A percentile compares a stretch with the other conserved stretches of the same genome.
Conservation (phyloP, 2,113 vertebrate genomes). For the Hydropotes inermis region DNA sequence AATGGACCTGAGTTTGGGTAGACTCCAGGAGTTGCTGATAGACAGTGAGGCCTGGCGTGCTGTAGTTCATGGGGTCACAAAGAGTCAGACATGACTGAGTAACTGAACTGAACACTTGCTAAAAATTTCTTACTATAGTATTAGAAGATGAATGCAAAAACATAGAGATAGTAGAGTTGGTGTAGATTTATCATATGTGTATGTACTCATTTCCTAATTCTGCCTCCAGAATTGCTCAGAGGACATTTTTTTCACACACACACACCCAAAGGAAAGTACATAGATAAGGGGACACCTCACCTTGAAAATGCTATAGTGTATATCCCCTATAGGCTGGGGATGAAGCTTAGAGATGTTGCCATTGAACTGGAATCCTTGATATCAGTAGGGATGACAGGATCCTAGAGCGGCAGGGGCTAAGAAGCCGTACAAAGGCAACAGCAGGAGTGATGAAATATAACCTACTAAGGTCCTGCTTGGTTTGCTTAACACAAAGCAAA, state of each 20-base stretch:
- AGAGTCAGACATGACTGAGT: not conserved
- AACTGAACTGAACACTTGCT: not conserved
- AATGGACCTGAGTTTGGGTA: not conserved
- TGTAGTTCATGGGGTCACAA: not conserved
- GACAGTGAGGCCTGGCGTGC: not conserved
- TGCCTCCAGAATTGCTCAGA: not conserved
- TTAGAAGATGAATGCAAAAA: not conserved
- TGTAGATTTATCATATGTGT: not conserved
- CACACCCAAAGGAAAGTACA: not conserved
- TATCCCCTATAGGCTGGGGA: not conserved
- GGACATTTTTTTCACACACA: not conserved
- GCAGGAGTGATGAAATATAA: not conserved
- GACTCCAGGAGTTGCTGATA: not conserved
- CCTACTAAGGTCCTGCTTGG: not conserved
- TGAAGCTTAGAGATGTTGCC: not conserved
- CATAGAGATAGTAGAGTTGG: not conserved
- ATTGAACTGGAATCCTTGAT: not conserved
- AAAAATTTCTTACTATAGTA: not conserved
- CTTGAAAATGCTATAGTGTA: not conserved
- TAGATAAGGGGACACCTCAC: not conserved
- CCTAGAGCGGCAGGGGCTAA: not conserved
- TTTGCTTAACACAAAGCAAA: not conserved
- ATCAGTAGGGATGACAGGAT: not conserved
- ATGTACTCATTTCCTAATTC: not conserved
- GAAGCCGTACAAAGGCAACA: not conserved